phyloP scores from a whole-genome alignment of 2,113 vertebrate genomes.

The Eidolon helvum region DNA sequence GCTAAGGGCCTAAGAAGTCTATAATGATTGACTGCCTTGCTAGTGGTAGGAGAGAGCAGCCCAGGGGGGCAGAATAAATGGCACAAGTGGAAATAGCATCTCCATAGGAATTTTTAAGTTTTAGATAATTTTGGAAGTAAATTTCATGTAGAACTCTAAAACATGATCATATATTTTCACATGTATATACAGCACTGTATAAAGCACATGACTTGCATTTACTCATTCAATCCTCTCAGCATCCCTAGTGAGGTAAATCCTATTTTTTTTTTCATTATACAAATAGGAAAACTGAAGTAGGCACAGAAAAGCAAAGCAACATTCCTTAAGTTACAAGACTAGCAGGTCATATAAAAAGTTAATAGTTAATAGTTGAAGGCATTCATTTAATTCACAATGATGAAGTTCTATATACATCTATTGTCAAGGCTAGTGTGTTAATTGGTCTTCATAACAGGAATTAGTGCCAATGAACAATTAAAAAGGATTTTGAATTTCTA shows the following conservation, averaged over 20 bases:
- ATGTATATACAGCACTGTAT: not conserved
- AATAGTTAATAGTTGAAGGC: not conserved
- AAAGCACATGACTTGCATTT: not conserved
- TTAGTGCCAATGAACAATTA: not conserved
- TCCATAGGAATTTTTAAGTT: not conserved
- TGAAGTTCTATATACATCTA: not conserved
- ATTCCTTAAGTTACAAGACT: not conserved
- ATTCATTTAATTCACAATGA: not conserved
- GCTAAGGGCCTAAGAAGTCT: not conserved
- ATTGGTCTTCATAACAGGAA: not conserved
- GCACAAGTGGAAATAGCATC: not conserved
- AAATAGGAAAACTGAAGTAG: not conserved
- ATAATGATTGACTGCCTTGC: fast-evolving
- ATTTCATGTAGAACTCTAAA: not conserved
- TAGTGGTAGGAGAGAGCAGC: not conserved
- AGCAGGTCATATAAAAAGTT: not conserved
- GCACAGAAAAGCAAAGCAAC: not conserved
- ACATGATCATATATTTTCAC: not conserved
- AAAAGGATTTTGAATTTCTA: not conserved
- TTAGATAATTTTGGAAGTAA: not conserved
- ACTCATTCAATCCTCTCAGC: not conserved
- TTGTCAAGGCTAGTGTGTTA: not conserved
- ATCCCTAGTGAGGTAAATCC: not conserved
- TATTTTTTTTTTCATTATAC: not conserved
- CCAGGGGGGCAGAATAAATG: not conserved